phyloP scores from a whole-genome alignment of 1,140 invertebrate genomes.

The Brachionus rubens region DNA sequence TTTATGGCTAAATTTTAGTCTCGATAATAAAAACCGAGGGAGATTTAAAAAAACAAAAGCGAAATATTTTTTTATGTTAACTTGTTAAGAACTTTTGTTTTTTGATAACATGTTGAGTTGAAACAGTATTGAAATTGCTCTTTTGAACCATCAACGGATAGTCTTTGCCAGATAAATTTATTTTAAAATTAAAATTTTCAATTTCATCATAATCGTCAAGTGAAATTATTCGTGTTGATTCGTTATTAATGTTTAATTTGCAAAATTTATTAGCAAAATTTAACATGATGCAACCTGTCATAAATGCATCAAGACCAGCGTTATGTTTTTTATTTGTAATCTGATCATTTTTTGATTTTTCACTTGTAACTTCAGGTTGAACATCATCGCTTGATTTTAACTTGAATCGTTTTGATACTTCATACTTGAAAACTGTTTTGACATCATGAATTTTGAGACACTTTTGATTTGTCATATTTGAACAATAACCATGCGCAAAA shows the following conservation, averaged over 20 bases:
- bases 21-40: no score
- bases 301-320: slow-evolving; percentile 63
- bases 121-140: slow-evolving; percentile 55
- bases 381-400: slow-evolving; percentile 47
- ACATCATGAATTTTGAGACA: slow-evolving; percentile 60
- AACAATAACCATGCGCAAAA: slow-evolving; percentile 57
- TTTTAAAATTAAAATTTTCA: slow-evolving; percentile 52
- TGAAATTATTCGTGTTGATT: not conserved
- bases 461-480: slow-evolving; percentile 52
- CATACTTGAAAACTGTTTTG: slow-evolving; percentile 52
- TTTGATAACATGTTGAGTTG: slow-evolving; percentile 54
- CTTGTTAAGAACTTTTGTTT: slow-evolving; percentile 20
- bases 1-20: no score
- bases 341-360: slow-evolving; percentile 43
- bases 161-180: slow-evolving; percentile 59
- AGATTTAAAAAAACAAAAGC: no score
- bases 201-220: slow-evolving; percentile 48
- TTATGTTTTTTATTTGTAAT: slow-evolving; percentile 56
- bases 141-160: slow-evolving; percentile 56
- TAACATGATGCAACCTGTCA: slow-evolving; percentile 61
- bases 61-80: not conserved
- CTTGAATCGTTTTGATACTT: slow-evolving; percentile 45
- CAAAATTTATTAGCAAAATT: slow-evolving; percentile 51
- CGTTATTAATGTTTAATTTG: slow-evolving; percentile 43
- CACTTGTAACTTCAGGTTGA: not conserved